Evolutionary conservation across 2,797 vertebrate genomes (phyloP), one percentile per base, ranked within the genome.

Genomic region (Furcifer pardalis): DNA sequence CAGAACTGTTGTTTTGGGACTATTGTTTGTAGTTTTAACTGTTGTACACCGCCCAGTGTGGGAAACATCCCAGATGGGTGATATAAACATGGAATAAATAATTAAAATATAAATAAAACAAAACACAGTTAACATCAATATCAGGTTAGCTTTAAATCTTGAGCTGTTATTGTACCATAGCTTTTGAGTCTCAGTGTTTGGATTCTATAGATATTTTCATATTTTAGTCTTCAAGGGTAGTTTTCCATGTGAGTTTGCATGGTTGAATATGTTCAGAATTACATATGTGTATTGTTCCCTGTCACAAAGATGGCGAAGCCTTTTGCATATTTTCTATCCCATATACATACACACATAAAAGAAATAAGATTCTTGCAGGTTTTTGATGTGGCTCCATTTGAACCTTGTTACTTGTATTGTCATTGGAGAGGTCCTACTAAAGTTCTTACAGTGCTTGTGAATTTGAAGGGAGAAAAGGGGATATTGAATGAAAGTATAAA

Each of bases 161-260:
- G 46, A 7, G 25, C 42, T 59, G 19, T 25, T 17, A 23, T 76
- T 63, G 44, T 15, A 71, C 7, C 4, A 27, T 52, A 84, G 30
- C 60, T 63, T 35, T 44, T 77, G 66, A 81, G 4, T 46, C 35
- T 37, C 59, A 83, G 21, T 15, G 63, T 27, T 0, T 90, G 63
- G n/a, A 86, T 27, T 82, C 40, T 89, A 87, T 88, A 77, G 66
- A 35, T n/a, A 46, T n/a, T 37, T 66, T 49, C 30, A 35, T 56
- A 23, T 44, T 46, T 85, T 81, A 27, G 7, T 56, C 62, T 40
- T 21, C 40, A 68, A 49, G 49, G 37, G 25, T 23, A 35, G 27
- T 30, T 75, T 68, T 68, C 3, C 59, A 13, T 75, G 62, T 75
- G 62, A 66, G 52, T 60, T 59, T 65, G 4, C 13, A 49, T 21